Evolutionary conservation across 2,888 invertebrate species (phyloP), one percentile per base, ranked within the genome.

Genomic region (Epinotia nisella): DNA sequence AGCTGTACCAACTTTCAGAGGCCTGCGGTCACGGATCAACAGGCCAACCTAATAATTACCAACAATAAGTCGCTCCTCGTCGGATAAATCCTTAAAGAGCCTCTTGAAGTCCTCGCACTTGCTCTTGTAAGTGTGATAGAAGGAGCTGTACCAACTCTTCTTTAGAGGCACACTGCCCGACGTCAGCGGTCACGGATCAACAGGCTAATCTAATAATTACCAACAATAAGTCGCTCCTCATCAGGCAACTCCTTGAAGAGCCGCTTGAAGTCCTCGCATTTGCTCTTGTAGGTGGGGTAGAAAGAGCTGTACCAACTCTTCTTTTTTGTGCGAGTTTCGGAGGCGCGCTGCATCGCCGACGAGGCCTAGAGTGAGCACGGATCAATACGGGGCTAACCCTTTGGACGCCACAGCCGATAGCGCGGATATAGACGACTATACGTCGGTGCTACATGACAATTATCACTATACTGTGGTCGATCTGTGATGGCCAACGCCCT

Each of bases 111-210:
- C 98, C 82, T 98, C 98, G 4, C 97, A 97, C 79, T 98, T 95
- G 75, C 98, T 98, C 92, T 99, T 99, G 89, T 99, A 99, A 0
- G 98, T 98, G 51, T 99, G 98, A 90, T 97, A 97, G 55, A 97
- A 94, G 4, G 96, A 95, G 90, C 96, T 97, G 88, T 97, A 97
- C 97, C 97, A 98, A 74, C 97, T 96, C 75, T 96, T 96, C 88
- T 97, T 97, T 85, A 17, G 78, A 77, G 53, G 78, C 87, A 97
- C 97, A 64, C 94, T 95, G 19, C 96, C 86, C 17, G 78, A 76
- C 49, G 78, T 81, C 60, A 82, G 79, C 24, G 35, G 35, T 35
- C 9, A 35, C 9, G 35, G 35, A 35, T 35, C 1, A 35, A 35
- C 35, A 35, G 35, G 35, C 35, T 35, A 35, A 35, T 9, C 2